Percentiles rank a stretch among this genome's conserved stretches.
Conservation (phyloP, 1,140 invertebrate species). For the Zaprionus ghesquierei region DNA sequence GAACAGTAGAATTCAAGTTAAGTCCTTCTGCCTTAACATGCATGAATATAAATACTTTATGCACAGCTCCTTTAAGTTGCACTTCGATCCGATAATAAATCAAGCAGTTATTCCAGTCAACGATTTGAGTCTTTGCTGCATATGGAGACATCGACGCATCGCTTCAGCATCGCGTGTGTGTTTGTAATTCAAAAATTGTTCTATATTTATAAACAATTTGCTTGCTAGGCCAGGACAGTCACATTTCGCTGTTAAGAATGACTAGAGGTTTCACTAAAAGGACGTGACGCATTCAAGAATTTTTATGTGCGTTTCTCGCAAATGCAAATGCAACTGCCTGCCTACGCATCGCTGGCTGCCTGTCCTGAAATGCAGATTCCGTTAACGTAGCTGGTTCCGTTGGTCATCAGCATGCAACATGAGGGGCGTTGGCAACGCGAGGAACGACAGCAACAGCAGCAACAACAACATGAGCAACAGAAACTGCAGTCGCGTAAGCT, state of each 20-base stretch:
- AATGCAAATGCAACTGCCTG: constrained; percentile 25
- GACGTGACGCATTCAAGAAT: constrained; percentile 58
- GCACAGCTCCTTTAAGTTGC: no score
- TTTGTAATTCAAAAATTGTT: no score
- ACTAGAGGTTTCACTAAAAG: constrained; percentile 57
- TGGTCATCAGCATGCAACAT: neutral
- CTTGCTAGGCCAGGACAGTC: no score
- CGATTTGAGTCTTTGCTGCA: no score
- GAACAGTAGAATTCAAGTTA: no score
- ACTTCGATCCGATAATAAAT: no score
- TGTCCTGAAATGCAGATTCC: neutral
- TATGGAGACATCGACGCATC: no score
- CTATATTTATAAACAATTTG: no score
- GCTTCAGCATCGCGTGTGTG: no score
- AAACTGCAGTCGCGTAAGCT: constrained; percentile 30
- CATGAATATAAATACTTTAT: no score
- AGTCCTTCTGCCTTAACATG: no score
- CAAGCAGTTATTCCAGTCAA: no score
- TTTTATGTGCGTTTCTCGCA: constrained; percentile 32
- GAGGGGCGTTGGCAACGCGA: neutral
- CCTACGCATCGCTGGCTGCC: constrained; percentile 13
- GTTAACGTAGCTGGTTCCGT: neutral
- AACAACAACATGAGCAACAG: constrained; percentile 7
- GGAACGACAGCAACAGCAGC: neutral
- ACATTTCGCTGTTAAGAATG: constrained; percentile 10